Base-by-base conservation (phyloP, 2,113 vertebrate genomes). In the Parus major region DNA sequence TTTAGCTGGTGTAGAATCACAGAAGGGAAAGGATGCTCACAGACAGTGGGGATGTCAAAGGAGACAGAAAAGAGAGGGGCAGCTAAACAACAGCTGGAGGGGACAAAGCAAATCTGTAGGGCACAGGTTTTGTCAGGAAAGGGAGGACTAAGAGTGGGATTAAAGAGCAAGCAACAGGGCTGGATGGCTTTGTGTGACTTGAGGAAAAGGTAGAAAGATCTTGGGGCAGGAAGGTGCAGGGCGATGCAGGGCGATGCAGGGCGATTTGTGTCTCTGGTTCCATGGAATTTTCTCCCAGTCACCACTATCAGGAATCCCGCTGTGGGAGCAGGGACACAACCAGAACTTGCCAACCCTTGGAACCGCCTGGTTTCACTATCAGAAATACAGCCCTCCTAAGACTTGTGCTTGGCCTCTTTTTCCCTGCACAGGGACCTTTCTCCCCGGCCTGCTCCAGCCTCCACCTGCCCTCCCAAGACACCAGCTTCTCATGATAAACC, bases 401-500 rank as follows among this genome's bases (percentile, higher is more conserved):
- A n/a, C 44, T 69, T 49, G 17, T 46, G n/a, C 29, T 39, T 24
- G 20, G 42, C 39, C 20, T 80, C 57, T 12, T 66, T 72, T 88
- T 76, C n/a, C 22, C n/a, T 39, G 12, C 20, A 27, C 25, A 49
- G 33, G 31, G 2, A 1, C 13, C 20, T 50, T 25, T 20, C 42
- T 11, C 47, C 23, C 31, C 2, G 15, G 7, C 22, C 76, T 14
- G 56, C 79, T 47, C 35, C 25, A 7, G 13, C 12, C n/a, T 46
- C 76, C 10, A 2, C 5, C 22, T 11, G 33, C 18, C 52, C 28
- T 28, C 18, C 61, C 52, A 20, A 11, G 64, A 15, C 50, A 17
- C 35, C 1, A 0, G 10, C 17, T 35, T 36, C 50, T 44, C 39
- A 4, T 0, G 0, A 52, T 31, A 41, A 73, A 28, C 8, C 36